A percentile compares a stretch with the other conserved stretches of the same genome.
Conservation (phyloP, 2,888 invertebrate species). For the Fissipunctia ypsillon region DNA sequence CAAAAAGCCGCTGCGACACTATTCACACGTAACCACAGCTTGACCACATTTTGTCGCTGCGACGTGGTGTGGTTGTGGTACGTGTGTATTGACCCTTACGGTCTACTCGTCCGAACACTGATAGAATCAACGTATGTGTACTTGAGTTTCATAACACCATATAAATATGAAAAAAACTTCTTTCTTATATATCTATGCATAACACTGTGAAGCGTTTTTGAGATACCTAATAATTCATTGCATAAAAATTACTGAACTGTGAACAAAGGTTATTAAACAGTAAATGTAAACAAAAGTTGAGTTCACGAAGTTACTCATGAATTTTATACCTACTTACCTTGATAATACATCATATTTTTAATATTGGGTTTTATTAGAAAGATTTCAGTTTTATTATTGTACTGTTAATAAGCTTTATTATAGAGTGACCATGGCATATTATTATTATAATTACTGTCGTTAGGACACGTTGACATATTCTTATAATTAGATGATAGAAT, state of each 20-base stretch:
- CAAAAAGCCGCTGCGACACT: too few species aligned
- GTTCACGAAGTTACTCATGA: background rate
- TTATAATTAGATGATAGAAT: slow-evolving; percentile 7
- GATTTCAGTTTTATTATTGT: background rate
- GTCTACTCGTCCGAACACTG: slow-evolving; percentile 37
- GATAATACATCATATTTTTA: background rate
- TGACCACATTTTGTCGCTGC: too few species aligned
- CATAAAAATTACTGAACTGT: background rate
- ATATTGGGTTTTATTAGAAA: background rate
- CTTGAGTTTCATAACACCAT: slow-evolving; percentile 30
- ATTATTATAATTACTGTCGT: background rate
- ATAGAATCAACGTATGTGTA: slow-evolving; percentile 34
- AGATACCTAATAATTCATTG: background rate
- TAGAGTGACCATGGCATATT: background rate
- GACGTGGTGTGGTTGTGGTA: too few species aligned
- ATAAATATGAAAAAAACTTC: too few species aligned
- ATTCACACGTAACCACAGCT: too few species aligned
- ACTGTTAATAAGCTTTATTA: background rate
- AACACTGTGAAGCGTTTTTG: slow-evolving; percentile 22
- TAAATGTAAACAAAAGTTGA: background rate
- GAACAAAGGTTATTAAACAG: background rate
- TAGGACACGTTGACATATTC: slow-evolving; percentile 8
- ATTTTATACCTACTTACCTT: too few species aligned
- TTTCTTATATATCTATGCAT: too few species aligned
- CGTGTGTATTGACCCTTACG: too few species aligned